Conservation (phyloP, 2,888 invertebrate genomes). For the Pachymerium ferrugineum region DNA sequence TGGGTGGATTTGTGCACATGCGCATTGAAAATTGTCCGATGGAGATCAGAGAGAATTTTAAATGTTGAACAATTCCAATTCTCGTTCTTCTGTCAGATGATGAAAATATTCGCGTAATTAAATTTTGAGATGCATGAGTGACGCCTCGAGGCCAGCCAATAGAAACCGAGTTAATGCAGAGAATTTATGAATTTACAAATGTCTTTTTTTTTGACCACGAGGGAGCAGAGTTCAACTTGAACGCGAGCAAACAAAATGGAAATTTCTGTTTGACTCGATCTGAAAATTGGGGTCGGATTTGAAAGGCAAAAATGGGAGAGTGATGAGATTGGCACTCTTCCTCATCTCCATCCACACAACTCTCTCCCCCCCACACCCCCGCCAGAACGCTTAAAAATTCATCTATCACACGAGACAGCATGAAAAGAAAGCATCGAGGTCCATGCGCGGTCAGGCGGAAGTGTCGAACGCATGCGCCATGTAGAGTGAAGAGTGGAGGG, state of each 20-base stretch:
- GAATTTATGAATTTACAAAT: too few species aligned
- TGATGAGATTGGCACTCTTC: slow-evolving; percentile 7
- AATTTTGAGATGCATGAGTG: neutral
- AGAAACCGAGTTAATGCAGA: too few species aligned
- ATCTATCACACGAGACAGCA: neutral
- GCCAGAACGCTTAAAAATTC: slow-evolving; percentile 13
- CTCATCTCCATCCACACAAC: too few species aligned
- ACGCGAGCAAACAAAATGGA: neutral
- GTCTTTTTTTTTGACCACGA: neutral
- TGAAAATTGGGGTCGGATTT: neutral
- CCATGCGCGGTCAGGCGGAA: neutral
- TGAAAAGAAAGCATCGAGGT: neutral
- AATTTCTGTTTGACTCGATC: neutral
- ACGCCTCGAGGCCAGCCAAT: slow-evolving; percentile 7
- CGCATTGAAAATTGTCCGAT: neutral
- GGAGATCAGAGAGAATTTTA: neutral
- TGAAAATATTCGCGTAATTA: slow-evolving; percentile 8
- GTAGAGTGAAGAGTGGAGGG: neutral
- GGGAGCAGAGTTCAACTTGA: too few species aligned
- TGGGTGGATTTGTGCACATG: neutral
- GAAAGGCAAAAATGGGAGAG: slow-evolving; percentile 2
- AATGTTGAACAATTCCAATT: slow-evolving; percentile 1
- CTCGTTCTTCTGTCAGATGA: neutral
- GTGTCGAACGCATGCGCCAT: neutral
- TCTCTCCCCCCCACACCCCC: neutral